A percentile compares a stretch with the other conserved stretches of the same genome.
Conservation (phyloP, 2,888 invertebrate species). For the Asteroscopus sphinx region DNA sequence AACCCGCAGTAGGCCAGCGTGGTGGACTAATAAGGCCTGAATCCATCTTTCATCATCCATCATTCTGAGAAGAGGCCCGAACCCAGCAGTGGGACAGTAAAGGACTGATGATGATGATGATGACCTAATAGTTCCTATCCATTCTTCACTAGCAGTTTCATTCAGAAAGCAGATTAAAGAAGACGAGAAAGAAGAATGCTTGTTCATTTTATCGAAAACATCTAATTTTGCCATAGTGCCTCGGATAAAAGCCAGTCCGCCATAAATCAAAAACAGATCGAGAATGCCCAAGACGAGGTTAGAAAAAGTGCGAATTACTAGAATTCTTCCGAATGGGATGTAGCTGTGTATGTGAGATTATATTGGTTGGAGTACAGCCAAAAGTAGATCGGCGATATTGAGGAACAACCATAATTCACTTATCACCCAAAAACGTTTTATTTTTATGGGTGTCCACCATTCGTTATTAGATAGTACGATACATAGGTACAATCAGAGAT, state of each 20-base stretch:
- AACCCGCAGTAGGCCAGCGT: too few relatives aligned
- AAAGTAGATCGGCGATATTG: slow-evolving; percentile 63
- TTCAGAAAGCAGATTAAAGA: too few relatives aligned
- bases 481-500: slow-evolving; percentile 10
- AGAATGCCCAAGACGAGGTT: slow-evolving; percentile 49
- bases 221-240: slow-evolving; percentile 2
- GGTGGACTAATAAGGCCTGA: too few relatives aligned
- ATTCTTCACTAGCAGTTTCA: too few relatives aligned
- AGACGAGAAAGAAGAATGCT: neutral
- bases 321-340: slow-evolving; percentile 54
- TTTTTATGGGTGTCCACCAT: slow-evolving; percentile 44
- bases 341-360: slow-evolving; percentile 53
- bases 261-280: slow-evolving; percentile 41
- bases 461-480: slow-evolving; percentile 12
- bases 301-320: slow-evolving; percentile 62
- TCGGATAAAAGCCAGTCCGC: slow-evolving; percentile 4
- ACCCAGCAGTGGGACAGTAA: too few relatives aligned
- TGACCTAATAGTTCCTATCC: too few relatives aligned
- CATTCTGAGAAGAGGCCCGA: too few relatives aligned
- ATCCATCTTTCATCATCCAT: too few relatives aligned
- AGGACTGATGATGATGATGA: too few relatives aligned
- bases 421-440: slow-evolving; percentile 50
- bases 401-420: slow-evolving; percentile 62
- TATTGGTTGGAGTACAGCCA: slow-evolving; percentile 71
- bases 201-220: slow-evolving; percentile 16